phyloP scores from a whole-genome alignment of 2,113 vertebrate species.

The Struthio camelus region DNA sequence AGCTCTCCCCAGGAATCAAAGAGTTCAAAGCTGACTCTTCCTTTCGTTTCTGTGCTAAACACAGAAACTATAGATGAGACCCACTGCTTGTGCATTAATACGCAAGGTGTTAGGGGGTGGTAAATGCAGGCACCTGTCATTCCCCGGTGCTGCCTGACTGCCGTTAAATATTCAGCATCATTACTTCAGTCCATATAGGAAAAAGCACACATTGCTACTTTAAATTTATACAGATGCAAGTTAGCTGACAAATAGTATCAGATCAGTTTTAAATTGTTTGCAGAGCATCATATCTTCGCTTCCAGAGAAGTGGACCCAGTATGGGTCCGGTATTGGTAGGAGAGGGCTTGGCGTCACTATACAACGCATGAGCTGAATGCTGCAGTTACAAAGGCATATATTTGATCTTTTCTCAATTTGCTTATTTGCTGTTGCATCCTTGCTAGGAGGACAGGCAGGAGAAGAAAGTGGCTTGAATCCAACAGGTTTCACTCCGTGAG shows the following conservation, averaged over 20 bases:
- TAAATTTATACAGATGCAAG: slow-evolving; percentile 8
- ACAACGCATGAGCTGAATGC: background rate
- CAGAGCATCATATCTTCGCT: background rate
- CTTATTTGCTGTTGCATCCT: background rate
- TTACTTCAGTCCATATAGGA: background rate
- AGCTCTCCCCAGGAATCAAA: background rate
- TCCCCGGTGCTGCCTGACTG: slow-evolving; percentile 25
- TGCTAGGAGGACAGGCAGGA: background rate
- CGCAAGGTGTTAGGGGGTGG: background rate
- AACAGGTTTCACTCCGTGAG: slow-evolving; percentile 15
- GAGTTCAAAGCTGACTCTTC: background rate
- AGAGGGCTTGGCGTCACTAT: background rate
- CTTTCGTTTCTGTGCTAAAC: background rate
- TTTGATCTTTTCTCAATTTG: background rate
- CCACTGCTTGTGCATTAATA: background rate
- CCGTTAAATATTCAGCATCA: slow-evolving; percentile 7
- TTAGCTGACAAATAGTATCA: background rate
- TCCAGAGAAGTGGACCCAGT: background rate
- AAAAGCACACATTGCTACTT: slow-evolving; percentile 40
- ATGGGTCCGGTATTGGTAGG: background rate
- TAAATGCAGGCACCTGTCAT: background rate
- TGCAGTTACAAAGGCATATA: background rate
- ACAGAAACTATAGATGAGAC: background rate
- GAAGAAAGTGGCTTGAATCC: slow-evolving; percentile 22
- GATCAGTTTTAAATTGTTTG: background rate